phyloP scores from a whole-genome alignment of 64 coral and sea anemone genomes.

The Actinia equina region DNA sequence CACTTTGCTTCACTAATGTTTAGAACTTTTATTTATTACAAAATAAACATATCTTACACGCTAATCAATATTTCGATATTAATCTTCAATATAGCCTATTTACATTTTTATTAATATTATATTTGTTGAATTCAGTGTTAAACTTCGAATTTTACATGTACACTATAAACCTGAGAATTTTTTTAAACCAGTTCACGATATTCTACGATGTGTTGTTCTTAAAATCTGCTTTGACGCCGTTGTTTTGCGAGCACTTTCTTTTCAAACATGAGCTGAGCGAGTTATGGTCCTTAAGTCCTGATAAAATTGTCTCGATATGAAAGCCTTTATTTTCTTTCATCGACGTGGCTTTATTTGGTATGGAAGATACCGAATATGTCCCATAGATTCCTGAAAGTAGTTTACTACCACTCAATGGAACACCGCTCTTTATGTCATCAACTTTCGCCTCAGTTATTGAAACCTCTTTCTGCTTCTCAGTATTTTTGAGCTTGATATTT shows the following conservation, averaged over 20 bases:
- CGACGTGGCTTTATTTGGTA: background rate
- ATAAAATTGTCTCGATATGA: constrained; percentile 17
- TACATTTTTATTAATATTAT: background rate
- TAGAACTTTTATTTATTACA: background rate
- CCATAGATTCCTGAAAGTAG: background rate
- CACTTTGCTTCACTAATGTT: background rate
- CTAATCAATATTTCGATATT: background rate
- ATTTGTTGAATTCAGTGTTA: background rate
- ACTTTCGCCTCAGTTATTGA: background rate
- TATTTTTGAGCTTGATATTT: background rate
- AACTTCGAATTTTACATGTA: background rate
- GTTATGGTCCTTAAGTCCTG: background rate
- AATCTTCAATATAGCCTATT: background rate
- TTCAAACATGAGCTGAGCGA: background rate
- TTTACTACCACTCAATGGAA: background rate
- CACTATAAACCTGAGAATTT: background rate
- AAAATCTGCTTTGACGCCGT: background rate
- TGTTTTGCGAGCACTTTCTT: background rate
- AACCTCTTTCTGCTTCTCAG: background rate
- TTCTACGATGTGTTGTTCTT: background rate
- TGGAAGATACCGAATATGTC: background rate
- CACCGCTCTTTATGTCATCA: background rate
- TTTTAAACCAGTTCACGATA: background rate
- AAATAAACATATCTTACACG: background rate
- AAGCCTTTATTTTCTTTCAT: constrained; percentile 1